Base-by-base conservation (phyloP, 2,797 vertebrate species). In the Pampus argenteus region DNA sequence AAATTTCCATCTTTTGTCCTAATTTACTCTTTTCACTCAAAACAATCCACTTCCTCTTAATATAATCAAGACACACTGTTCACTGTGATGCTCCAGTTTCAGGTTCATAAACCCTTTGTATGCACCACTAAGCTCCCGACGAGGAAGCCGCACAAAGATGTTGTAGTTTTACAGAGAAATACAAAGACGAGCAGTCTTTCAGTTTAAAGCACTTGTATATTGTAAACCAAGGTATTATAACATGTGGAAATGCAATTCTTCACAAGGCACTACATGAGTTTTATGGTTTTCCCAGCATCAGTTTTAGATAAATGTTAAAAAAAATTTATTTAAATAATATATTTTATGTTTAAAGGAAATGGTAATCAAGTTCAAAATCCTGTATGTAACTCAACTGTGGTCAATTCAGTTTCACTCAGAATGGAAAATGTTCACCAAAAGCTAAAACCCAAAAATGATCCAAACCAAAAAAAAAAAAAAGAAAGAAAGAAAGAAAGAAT, bases 21-120 rank as follows among this genome's bases (percentile, higher is more conserved):
- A 36, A 31, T 67, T 75, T 47, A 44, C 64, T 62, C n/a, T 25
- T 68, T 67, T 65, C 8, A 48, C n/a, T 61, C n/a, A 49, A 62
- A 57, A 36, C 38, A 49, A 25, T 72, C 38, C 36, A 42, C 14
- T 51, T 44, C 9, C 26, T 61, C 9, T 54, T 20, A 44, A 74
- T 59, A 54, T 42, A 59, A 63, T 75, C 47, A 77, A 47, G 57
- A 66, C 15, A 45, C 44, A 54, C 14, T 48, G 44, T 65, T 62
- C 56, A 38, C 10, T 59, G 29, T 36, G 42, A 34, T 70, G 74
- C 58, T 44, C 23, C 75, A 66, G 22, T 61, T 60, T 56, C 48
- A 15, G 34, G 44, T 62, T 71, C 54, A 40, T 58, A 28, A 69
- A 69, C 40, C 5, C 14, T 9, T 59, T 50, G 14, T 51, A 11